Conservation (phyloP, 2,797 vertebrate genomes). For the Echeneis naucrates region DNA sequence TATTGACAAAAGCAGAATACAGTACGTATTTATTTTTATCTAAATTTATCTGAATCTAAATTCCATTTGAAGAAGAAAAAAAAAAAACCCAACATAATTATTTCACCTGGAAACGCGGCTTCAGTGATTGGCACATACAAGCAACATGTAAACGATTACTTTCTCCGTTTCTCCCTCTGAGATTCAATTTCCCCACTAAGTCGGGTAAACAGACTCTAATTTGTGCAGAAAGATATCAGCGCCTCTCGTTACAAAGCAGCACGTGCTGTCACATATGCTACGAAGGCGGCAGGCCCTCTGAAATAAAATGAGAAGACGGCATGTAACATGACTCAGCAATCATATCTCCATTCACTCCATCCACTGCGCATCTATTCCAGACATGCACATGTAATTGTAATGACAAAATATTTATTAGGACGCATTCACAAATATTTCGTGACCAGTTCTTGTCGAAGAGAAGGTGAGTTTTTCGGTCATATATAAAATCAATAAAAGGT, state of each 20-base stretch:
- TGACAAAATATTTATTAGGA: constrained; percentile 13
- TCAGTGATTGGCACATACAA: not conserved
- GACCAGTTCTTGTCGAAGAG: not conserved
- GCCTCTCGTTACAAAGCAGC: constrained; percentile 47
- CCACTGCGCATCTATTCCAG: constrained; percentile 17
- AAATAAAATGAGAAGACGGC: constrained; percentile 24
- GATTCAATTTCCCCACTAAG: constrained; percentile 43
- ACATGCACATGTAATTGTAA: constrained; percentile 13
- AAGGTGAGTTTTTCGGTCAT: too few relatives aligned
- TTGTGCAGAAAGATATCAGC: constrained; percentile 55
- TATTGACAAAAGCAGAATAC: constrained; percentile 2
- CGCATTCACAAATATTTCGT: not conserved
- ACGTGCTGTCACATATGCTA: constrained; percentile 22
- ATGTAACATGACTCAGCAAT: constrained; percentile 18
- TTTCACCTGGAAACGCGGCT: constrained; percentile 24
- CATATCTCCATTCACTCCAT: constrained; percentile 32
- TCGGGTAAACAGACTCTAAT: constrained; percentile 43
- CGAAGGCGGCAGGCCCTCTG: constrained; percentile 21
- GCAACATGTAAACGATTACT: constrained; percentile 9
- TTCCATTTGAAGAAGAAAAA: not conserved
- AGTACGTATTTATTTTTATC: constrained; percentile 16
- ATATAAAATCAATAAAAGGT: not conserved
- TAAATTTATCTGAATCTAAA: constrained; percentile 10
- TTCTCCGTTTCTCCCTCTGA: constrained; percentile 16
- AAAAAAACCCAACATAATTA: constrained; percentile 6